Conservation (phyloP, 2,113 vertebrate genomes). For the Campylorhamphus procurvoides region DNA sequence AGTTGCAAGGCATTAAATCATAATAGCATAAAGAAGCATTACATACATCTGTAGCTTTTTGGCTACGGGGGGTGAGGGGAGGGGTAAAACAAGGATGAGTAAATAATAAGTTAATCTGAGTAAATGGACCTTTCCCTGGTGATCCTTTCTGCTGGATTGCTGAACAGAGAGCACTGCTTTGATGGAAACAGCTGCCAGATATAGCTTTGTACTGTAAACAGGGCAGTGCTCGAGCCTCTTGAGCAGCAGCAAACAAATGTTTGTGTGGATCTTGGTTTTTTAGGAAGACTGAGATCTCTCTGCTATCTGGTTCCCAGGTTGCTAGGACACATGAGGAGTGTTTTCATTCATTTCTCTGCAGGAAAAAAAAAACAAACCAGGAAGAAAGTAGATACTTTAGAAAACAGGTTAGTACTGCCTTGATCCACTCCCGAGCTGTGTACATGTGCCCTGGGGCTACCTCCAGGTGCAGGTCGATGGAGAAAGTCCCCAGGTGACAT, state of each 20-base stretch:
- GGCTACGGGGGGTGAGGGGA: rapidly evolving
- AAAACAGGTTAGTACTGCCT: slow-evolving; percentile 3
- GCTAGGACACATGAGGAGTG: slow-evolving; percentile 11
- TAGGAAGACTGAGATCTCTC: not conserved
- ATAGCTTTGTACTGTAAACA: not conserved
- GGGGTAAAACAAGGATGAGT: not conserved
- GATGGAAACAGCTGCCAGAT: not conserved
- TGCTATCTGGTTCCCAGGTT: slow-evolving; percentile 4
- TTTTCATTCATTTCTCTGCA: slow-evolving; percentile 5
- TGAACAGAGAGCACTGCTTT: not conserved
- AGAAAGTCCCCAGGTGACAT: not conserved
- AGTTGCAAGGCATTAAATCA: not conserved
- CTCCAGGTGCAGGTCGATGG: not conserved
- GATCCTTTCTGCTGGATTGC: not conserved
- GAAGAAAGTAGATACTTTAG: not conserved
- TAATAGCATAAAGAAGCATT: not conserved
- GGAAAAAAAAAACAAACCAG: not conserved
- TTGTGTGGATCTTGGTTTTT: not conserved
- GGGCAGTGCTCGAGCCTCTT: not conserved
- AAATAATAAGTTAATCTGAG: not conserved
- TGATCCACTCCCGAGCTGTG: slow-evolving; percentile 19
- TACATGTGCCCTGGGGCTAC: not conserved
- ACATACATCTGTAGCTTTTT: not conserved
- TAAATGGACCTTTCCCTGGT: not conserved
- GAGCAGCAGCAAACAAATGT: not conserved